A percentile compares a stretch with the other conserved stretches of the same genome.
Evolutionary conservation across 2,797 vertebrate species (phyloP).

Genomic region (Esox lucius): DNA sequence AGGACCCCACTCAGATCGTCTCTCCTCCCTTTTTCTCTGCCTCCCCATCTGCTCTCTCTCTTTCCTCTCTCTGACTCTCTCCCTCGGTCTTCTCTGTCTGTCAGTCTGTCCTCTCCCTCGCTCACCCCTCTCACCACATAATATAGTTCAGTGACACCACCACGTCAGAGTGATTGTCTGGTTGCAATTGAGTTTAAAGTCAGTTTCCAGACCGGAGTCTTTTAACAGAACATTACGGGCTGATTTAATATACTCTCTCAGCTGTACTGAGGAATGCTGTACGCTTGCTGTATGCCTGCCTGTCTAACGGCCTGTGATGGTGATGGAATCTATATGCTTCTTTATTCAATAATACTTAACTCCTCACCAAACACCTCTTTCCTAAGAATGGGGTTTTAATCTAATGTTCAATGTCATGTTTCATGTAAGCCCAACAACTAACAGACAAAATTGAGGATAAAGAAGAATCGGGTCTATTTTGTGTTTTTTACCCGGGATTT

Average conservation of each 20-base stretch:
- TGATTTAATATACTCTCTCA: constrained; percentile 28
- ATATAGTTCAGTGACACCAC: constrained; percentile 13
- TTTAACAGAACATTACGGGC: constrained; percentile 36
- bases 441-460: no score
- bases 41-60: not conserved
- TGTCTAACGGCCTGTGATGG: not conserved
- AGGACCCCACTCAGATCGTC: constrained; percentile 31
- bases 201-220: constrained; percentile 41
- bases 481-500: no score
- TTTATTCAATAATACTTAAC: not conserved
- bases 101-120: no score
- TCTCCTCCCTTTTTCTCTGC: not conserved
- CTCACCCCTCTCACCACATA: constrained; percentile 2
- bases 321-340: not conserved
- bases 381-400: not conserved
- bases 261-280: not conserved
- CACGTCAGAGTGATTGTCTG: constrained; percentile 28
- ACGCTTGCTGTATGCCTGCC: no score
- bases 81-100: not conserved
- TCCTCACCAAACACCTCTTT: constrained; percentile 6
- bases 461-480: no score
- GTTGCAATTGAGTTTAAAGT: constrained; percentile 40
- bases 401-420: not conserved
- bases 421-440: no score
- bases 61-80: not conserved